These are phyloP conservation scores for Octopus sinensis DNA, from an alignment of 1,140 invertebrate species.

Conservation along the genomic window DNA sequence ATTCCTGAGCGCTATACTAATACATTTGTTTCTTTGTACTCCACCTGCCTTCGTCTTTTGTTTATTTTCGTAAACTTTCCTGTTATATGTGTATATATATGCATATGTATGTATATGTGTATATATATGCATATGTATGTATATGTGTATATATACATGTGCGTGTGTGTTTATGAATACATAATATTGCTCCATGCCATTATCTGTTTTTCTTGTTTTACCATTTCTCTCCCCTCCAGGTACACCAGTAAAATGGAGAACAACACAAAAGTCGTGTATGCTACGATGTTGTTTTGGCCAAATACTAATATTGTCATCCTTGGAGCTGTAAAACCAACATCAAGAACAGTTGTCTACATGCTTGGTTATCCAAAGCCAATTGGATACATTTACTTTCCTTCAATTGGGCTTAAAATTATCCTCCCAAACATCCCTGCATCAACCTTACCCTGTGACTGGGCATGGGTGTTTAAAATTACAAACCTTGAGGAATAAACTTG, in stretches of 20 bases:
- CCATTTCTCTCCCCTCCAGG: constrained; percentile 58
- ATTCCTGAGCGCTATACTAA: no score
- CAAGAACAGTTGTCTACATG: constrained; percentile 41
- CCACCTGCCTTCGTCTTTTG: no score
- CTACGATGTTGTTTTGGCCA: constrained; percentile 70
- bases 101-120: no score
- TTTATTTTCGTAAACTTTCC: no score
- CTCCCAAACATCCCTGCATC: constrained; percentile 35
- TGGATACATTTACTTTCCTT: constrained; percentile 11
- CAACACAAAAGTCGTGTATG: constrained; percentile 63
- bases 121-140: no score
- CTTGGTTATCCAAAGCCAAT: constrained; percentile 37
- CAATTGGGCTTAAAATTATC: constrained; percentile 29
- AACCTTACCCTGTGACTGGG: constrained; percentile 39
- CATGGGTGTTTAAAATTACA: constrained; percentile 43
- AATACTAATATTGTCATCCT: constrained; percentile 60
- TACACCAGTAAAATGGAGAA: constrained; percentile 58
- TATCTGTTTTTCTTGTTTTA: neutral
- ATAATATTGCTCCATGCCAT: no score
- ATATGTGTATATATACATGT: no score
- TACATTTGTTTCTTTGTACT: no score
- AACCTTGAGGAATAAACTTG: constrained; percentile 12
- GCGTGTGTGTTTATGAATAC: no score
- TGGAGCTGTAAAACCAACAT: constrained; percentile 45
- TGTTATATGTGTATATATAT: no score